Base-by-base conservation (phyloP, 1,140 invertebrate genomes). In the Diorhabda elongata region DNA sequence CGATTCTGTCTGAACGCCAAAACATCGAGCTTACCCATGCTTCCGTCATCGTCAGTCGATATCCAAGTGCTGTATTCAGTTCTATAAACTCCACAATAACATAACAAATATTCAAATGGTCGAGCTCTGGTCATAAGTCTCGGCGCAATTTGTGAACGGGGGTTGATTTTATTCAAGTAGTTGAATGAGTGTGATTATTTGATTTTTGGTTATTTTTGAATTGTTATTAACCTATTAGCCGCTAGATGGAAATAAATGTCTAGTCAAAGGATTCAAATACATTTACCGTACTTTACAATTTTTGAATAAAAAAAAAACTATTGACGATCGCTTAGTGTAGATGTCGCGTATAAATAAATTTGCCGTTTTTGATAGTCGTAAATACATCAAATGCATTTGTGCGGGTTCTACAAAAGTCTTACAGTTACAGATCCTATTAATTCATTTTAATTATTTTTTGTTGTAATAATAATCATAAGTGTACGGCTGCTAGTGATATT, bases 21-120 rank as follows among this genome's bases (percentile, higher is more conserved):
- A 11, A 42, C 26, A 61, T 61, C 59, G 6, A 42, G 59, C 42
- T 61, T 42, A 60, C 58, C 11, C 58, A 60, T 60, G 26, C 11
- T 60, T 60, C 42, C 58, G 42, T 11, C 58, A 56, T 7, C 52
- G 6, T 56, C 52, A 60, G 58, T 42, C 42, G 58, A 60, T 60
- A 60, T 60, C 47, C 47, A 52, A 52, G 47, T 52, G 47, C 6
- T 52, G 47, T 52, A n/a, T 52, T 6, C 26, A 3, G n/a, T 52
- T 52, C 47, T 8, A 52, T 52, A 52, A 52, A 52, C 47, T 60
- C 26, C 6, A n/a, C 52, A 56, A 7, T 56, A n/a, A 56, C 52
- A 56, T 56, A n/a, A n/a, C 52, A 56, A 6, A 56, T 56, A n/a
- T 56, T 26, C 26, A 26, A 26, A 26, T 26, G 26, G 26, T 26